Conservation (phyloP, 2,888 invertebrate genomes). For the Prenolepis imparis region DNA sequence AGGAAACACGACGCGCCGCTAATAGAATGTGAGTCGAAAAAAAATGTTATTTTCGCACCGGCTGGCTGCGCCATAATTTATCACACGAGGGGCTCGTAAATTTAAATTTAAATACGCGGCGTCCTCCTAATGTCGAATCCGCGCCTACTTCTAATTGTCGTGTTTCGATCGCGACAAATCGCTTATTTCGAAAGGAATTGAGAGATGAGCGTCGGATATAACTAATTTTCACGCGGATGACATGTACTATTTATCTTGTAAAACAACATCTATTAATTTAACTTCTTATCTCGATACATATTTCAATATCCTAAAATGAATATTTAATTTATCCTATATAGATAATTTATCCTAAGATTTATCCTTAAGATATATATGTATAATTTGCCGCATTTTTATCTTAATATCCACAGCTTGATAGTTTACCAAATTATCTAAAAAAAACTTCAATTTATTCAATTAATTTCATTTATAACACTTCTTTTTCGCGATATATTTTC, state of each 20-base stretch:
- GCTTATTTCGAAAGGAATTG: not conserved
- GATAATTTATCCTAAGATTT: not conserved
- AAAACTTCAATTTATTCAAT: not conserved
- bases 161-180: slow-evolving; percentile 44
- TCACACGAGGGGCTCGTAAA: slow-evolving; percentile 16
- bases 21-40: slow-evolving; percentile 26
- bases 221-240: not conserved
- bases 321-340: not conserved
- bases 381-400: not conserved
- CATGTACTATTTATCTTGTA: not conserved
- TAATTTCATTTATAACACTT: not conserved
- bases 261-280: not conserved
- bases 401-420: not conserved
- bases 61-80: slow-evolving; percentile 33
- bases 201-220: not conserved
- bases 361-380: not conserved
- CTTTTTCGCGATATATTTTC: not conserved
- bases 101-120: slow-evolving; percentile 44
- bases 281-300: not conserved
- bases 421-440: not conserved
- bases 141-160: slow-evolving; percentile 35
- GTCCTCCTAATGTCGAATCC: slow-evolving; percentile 34
- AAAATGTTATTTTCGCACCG: slow-evolving; percentile 40
- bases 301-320: slow-evolving; percentile 13
- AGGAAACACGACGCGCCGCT: slow-evolving; percentile 11